Evolutionary conservation across 2,888 invertebrate genomes (phyloP), one percentile per base, ranked within the genome.

Genomic region (Molorchus minor): DNA sequence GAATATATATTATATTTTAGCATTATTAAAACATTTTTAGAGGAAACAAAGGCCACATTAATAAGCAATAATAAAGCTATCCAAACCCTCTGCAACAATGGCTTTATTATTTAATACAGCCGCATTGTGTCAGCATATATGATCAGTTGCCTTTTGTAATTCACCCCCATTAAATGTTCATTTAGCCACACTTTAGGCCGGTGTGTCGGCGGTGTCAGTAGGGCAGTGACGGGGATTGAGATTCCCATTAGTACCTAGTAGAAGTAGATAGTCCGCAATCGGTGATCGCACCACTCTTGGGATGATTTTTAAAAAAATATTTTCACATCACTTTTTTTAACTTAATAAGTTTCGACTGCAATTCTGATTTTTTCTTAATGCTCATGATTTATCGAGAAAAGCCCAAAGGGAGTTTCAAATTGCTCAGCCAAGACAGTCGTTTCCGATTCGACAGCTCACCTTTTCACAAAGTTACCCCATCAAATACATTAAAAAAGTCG

Each of bases 131-230:
- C 46, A 54, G 40, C 40, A 36, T 58, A 56, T 46, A 45, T 62
- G 62, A 62, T 60, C 68, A 61, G 64, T 71, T 73, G 71, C 68
- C 71, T 72, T 72, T 72, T 70, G 72, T 76, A 75, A 75, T 70
- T 67, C 71, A 71, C 75, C 76, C 76, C 74, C 71, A 79, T 79
- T 79, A 78, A 79, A 79, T 79, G 79, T 75, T 78, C 79, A 79
- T 79, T 79, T 79, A 72, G 74, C 69, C 69, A 74, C 72, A 73
- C 71, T 74, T 74, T 70, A 70, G 65, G 68, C 68, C 61, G 62
- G 60, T 58, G 60, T 46, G 40, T 49, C 3, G 8, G 36, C 17
- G 12, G 3, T 33, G n/a, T 15, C 10, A 33, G 10, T 16, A 13
- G 4, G 13, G 19, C 41, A 41, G 41, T 12, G 52, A 4, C 21